Base-by-base conservation (phyloP, 2,113 vertebrate species). In the Muntiacus reevesi region DNA sequence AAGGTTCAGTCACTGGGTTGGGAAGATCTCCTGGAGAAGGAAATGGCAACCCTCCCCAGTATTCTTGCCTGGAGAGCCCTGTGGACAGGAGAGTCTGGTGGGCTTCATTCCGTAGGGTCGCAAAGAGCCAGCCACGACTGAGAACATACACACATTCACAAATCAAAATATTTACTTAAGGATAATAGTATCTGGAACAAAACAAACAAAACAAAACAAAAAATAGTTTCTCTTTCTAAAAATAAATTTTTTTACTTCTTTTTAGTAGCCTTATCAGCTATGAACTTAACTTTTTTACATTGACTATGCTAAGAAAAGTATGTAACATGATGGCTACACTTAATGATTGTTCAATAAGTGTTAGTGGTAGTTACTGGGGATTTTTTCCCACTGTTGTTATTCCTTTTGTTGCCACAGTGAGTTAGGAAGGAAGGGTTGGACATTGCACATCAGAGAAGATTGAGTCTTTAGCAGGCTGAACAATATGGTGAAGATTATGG, bases 201-300 rank as follows among this genome's bases (percentile, higher is more conserved):
- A 97, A 87, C 87, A 9, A 94, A 87, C 91, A 8, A 94, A 89
- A 59, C 17, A 85, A 50, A 81, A n/a, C n/a, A n/a, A 45, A 83
- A 52, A 47, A 50, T 12, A 33, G 19, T 57, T 23, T 82, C 36
- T 54, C 2, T 3, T 81, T 40, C 27, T 62, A 36, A 52, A 85
- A 33, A 40, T 40, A 78, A 7, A 36, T 0, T 8, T 55, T n/a
- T 52, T 55, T 16, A 36, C 17, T 60, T 2, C 3, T 45, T 71
- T 86, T 87, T 25, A 81, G 14, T 40, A 1, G 11, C 47, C 79
- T 94, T n/a, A 45, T 74, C 64, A 82, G 14, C 28, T 83, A 7
- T 43, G 11, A 55, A 64, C 4, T 30, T 43, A 60, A 55, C 8
- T 6, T 64, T 33, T 71, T 64, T 25, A 50, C 47, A 83, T 74